These are phyloP conservation scores for Bufo bufo DNA, from an alignment of 2,113 vertebrate genomes.

Conservation along the genomic window DNA sequence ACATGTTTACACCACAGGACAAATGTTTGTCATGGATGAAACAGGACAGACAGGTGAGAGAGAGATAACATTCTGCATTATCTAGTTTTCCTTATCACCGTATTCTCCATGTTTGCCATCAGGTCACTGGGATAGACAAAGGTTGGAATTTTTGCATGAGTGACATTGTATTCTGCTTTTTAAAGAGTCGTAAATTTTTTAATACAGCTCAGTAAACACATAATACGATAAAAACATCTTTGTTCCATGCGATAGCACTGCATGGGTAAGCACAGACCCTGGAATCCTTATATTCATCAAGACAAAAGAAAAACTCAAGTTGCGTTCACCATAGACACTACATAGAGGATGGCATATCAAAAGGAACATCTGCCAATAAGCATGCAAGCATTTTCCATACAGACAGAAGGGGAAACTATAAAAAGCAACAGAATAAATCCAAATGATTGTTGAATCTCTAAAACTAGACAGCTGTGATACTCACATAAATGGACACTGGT, in stretches of 20 bases:
- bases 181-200: neutral
- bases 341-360: neutral
- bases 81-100: slow-evolving; percentile 30
- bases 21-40: slow-evolving; percentile 45
- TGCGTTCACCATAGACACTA: neutral
- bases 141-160: neutral
- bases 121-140: neutral
- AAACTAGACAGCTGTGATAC: neutral
- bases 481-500: neutral
- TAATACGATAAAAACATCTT: neutral
- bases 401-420: neutral
- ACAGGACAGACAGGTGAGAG: slow-evolving; percentile 37
- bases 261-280: neutral
- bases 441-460: neutral
- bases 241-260: neutral
- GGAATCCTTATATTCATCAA: neutral
- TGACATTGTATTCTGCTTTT: slow-evolving; percentile 9
- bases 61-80: slow-evolving; percentile 49
- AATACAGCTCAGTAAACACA: neutral
- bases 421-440: neutral
- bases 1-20: slow-evolving; percentile 37
- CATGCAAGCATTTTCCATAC: neutral
- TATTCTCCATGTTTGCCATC: slow-evolving; percentile 5
- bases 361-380: neutral
- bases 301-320: neutral